phyloP scores from a whole-genome alignment of 2,797 vertebrate species.

The Gallirallus australis region DNA sequence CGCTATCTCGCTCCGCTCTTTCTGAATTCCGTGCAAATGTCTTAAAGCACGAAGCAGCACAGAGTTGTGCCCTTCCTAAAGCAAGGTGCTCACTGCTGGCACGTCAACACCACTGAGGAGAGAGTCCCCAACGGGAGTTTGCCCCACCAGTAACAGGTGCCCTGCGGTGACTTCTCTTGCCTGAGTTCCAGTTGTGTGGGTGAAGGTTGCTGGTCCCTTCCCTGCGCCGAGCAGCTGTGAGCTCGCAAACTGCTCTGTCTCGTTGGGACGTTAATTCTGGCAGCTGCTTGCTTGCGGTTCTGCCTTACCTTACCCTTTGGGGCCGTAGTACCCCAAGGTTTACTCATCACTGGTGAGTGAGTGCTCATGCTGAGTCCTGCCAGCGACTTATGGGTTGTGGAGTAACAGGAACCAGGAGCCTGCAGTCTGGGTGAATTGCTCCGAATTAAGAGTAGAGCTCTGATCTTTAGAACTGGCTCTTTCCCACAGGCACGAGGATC shows the following conservation, averaged over 20 bases:
- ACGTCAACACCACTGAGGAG: background rate
- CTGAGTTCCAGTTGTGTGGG: fast-evolving
- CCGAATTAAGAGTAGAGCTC: background rate
- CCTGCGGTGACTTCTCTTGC: background rate
- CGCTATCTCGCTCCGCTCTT: background rate
- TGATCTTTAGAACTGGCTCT: background rate
- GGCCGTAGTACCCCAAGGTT: background rate
- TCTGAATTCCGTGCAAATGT: background rate
- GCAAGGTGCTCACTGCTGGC: background rate
- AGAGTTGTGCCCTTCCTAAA: background rate
- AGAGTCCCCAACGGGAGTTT: background rate
- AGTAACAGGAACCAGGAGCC: background rate
- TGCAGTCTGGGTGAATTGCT: background rate
- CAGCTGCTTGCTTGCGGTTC: background rate
- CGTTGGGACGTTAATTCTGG: background rate
- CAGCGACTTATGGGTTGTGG: background rate
- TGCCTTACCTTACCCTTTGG: background rate
- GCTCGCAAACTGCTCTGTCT: background rate
- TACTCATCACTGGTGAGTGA: fast-evolving
- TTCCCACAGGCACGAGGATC: background rate
- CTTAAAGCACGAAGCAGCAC: background rate
- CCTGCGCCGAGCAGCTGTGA: background rate
- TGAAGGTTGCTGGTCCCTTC: background rate
- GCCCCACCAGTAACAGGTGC: background rate
- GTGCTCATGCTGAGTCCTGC: background rate